phyloP scores from a whole-genome alignment of 35 echinoderm and acorn worm species.

The Hemicentrotus pulcherrimus region DNA sequence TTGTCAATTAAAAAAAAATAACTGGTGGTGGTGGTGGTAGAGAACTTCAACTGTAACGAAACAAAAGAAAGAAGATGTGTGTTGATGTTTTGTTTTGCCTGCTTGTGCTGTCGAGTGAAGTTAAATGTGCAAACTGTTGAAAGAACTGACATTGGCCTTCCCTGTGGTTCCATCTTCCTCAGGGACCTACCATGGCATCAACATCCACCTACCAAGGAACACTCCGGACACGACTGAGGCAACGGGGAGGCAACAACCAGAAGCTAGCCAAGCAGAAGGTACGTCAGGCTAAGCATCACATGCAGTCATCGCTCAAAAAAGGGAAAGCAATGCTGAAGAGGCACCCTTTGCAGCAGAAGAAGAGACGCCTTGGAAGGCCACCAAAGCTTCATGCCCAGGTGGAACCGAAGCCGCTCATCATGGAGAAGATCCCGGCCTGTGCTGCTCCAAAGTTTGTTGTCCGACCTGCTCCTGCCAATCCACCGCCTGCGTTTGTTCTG shows the following conservation, averaged over 20 bases:
- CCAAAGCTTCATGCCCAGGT: constrained; percentile 30
- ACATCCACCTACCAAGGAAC: constrained; percentile 4
- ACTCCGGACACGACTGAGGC: not conserved
- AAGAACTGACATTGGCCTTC: not conserved
- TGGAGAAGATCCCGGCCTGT: constrained; percentile 56
- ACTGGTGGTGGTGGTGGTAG: not conserved
- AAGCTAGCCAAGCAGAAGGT: constrained; percentile 85
- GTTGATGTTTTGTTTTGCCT: not conserved
- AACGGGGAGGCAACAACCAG: not conserved
- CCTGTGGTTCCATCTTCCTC: not conserved
- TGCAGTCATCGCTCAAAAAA: constrained; percentile 29
- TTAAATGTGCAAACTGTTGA: not conserved
- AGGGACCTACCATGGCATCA: not conserved
- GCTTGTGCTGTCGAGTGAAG: not conserved
- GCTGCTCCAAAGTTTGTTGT: constrained; percentile 76
- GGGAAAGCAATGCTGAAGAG: not conserved
- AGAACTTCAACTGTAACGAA: not conserved
- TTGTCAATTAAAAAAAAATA: too few species aligned
- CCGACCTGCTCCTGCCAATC: constrained; percentile 71
- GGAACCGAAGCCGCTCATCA: constrained; percentile 48
- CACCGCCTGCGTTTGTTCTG: constrained; percentile 70
- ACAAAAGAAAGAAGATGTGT: not conserved
- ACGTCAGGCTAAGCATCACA: constrained; percentile 73
- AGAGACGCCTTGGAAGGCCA: not conserved
- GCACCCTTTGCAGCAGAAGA: not conserved